Base-by-base conservation (phyloP, 2,888 invertebrate species). In the Phasia obesa region DNA sequence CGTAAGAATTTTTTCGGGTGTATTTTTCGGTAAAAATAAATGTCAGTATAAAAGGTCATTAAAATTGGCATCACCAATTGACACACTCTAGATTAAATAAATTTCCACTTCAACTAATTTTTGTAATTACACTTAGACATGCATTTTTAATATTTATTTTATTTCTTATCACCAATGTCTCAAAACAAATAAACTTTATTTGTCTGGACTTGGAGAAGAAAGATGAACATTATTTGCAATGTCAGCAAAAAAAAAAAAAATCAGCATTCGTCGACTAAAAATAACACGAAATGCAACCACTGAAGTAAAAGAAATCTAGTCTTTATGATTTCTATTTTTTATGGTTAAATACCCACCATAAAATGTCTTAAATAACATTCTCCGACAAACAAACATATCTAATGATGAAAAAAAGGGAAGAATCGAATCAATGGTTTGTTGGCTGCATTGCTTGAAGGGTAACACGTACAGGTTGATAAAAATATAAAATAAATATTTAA, bases 381-480 rank as follows among this genome's bases (percentile, higher is more conserved):
- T n/a, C 4, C 4, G 25, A 53, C 23, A 53, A 13, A 38, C 55
- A 65, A 53, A 64, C 25, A 62, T 15, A 67, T 69, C 62, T 64
- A 64, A 69, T 53, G 31, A 62, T 53, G 31, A 62, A 74, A 65
- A 70, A 70, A 53, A 25, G 59, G 81, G 76, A 51, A 76, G 44
- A 71, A 71, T 38, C 19, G 35, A 62, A 74, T 67, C 71, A 71
- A 73, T 77, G 73, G 53, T 64, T 78, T 57, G 47, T 25, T 49
- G 65, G 6, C 62, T 67, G 77, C 71, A 73, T 71, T 60, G 65
- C 71, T 81, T 77, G 65, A 71, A 77, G 81, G 76, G 81, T 73
- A 57, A 73, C 81, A 77, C 65, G 77, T 71, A 77, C 77, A 80
- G 42, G 79, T 80, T 69, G 51, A 80, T 69, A 62, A 67, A 75